Evolutionary conservation across 2,797 vertebrate genomes (phyloP).

Genomic region (Lepus townsendii): DNA sequence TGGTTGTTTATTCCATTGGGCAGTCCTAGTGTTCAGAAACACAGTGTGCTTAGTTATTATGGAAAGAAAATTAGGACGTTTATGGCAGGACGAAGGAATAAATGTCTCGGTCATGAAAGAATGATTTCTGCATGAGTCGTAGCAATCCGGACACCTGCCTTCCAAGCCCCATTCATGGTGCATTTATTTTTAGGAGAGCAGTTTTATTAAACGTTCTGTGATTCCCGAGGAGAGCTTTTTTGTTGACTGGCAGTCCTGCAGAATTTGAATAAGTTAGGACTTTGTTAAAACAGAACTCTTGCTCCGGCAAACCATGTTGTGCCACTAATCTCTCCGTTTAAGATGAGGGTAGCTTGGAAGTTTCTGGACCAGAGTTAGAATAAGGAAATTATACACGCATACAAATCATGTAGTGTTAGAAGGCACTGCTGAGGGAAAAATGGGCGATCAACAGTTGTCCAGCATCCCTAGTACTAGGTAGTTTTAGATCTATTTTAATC

Average conservation of each 20-base stretch:
- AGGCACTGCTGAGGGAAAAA: constrained; percentile 67
- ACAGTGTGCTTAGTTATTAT: constrained; percentile 59
- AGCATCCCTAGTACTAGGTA: constrained; percentile 86
- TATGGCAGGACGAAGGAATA: constrained; percentile 73
- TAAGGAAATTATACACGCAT: constrained; percentile 80
- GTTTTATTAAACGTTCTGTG: constrained; percentile 73
- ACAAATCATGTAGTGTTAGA: constrained; percentile 65
- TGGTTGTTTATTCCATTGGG: constrained; percentile 68
- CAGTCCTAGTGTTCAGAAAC: constrained; percentile 74
- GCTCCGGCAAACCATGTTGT: constrained; percentile 63
- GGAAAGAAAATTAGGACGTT: constrained; percentile 75
- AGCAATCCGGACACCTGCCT: constrained; percentile 6
- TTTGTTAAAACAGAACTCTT: constrained; percentile 79
- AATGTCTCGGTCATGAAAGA: constrained; percentile 73
- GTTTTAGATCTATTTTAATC: constrained; percentile 92
- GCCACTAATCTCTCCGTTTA: constrained; percentile 64
- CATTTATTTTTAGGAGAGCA: constrained; percentile 69
- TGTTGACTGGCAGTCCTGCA: constrained; percentile 68
- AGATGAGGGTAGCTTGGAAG: constrained; percentile 71
- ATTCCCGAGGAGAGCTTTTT: constrained; percentile 68
- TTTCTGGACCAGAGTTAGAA: constrained; percentile 79
- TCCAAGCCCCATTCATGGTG: constrained; percentile 8
- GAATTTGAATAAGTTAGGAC: constrained; percentile 71
- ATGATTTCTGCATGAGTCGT: constrained; percentile 70
- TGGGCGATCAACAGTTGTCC: constrained; percentile 90